Base-by-base conservation (phyloP, 2,888 invertebrate species). In the Drosophila subsilvestris region DNA sequence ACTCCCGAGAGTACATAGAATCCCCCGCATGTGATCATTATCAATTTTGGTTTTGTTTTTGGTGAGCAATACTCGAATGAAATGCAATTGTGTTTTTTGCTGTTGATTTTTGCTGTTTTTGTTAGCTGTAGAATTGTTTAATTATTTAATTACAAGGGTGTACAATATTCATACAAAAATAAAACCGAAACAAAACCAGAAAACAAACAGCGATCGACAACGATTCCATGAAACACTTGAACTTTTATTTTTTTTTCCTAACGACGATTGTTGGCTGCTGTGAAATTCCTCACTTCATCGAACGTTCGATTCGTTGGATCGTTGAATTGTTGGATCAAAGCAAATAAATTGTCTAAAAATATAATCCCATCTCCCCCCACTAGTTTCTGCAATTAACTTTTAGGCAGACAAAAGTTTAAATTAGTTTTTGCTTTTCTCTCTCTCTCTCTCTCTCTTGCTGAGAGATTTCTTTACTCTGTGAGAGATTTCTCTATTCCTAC, bases 291-390 rank as follows among this genome's bases (percentile, higher is more conserved):
- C 56, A 42, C 51, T 59, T 59, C 29, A 25, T 10, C 37, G 42
- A 42, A 55, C 18, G 76, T 60, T 59, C 75, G 37, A 37, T n/a
- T 37, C 37, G 37, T 14, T 37, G 37, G 37, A 37, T 37, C 37
- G 37, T 37, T 37, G 37, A 37, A 37, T 37, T 37, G 37, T 37
- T 37, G 75, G 63, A 75, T 68, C 54, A 67, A 72, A 77, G 84
- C 79, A 84, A 84, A 84, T 75, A 80, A 63, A 63, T 42, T 44
- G 53, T 45, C 81, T 86, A 86, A 75, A 86, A 81, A 72, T 71
- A 86, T 68, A 82, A 73, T 65, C 63, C 66, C 51, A 20, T 48
- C 49, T 49, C 48, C 47, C 22, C 47, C 55, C 51, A 69, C 79
- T 78, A 74, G 63, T 70, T 75, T 73, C 71, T 72, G 74, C 74